Conservation (phyloP, 2,113 vertebrate genomes). For the Orientallactaga bullata region DNA sequence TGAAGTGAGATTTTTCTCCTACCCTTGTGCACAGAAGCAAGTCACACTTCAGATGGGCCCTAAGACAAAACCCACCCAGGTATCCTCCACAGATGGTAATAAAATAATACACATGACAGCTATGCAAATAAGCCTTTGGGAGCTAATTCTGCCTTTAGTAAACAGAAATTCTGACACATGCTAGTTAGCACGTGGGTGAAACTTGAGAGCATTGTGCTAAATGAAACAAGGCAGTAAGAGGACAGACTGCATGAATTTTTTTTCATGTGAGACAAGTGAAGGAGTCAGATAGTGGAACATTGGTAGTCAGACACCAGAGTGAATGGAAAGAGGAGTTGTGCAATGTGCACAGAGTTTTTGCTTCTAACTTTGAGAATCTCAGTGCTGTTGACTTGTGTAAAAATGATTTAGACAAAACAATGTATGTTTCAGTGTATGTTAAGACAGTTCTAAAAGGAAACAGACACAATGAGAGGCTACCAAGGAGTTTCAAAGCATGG, state of each 20-base stretch:
- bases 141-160: neutral
- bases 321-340: neutral
- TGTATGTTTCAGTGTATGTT: too few species aligned
- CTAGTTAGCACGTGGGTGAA: neutral
- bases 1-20: neutral
- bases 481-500: too few species aligned
- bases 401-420: too few species aligned
- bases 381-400: too few species aligned
- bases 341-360: neutral
- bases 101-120: neutral
- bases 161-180: neutral
- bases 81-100: neutral
- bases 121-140: neutral
- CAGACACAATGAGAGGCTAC: neutral
- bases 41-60: neutral
- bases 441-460: neutral
- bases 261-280: neutral
- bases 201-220: neutral
- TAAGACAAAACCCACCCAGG: neutral
- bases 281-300: neutral
- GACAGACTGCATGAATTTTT: neutral
- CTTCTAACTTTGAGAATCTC: too few species aligned
- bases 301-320: neutral
- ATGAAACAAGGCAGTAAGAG: neutral
- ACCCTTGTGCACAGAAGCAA: neutral